These are phyloP conservation scores for Petroica traversi DNA, from an alignment of 2,113 vertebrate genomes.

Conservation along the genomic window DNA sequence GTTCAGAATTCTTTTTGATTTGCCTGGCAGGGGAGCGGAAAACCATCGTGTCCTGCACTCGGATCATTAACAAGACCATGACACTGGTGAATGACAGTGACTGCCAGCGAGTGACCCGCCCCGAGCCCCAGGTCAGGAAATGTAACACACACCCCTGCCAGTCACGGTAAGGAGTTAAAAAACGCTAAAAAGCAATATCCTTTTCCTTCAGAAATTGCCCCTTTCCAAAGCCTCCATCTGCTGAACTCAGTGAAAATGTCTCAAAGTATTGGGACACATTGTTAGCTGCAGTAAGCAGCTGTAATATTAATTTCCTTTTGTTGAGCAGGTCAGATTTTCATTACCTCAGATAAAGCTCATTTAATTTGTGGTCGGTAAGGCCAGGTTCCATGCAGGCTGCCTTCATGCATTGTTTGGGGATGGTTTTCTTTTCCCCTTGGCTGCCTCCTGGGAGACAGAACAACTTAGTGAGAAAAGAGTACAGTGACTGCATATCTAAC, in stretches of 20 bases:
- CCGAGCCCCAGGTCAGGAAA: constrained; percentile 83
- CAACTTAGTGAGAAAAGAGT: background rate
- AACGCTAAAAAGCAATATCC: background rate
- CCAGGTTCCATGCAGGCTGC: background rate
- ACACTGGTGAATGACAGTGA: constrained; percentile 83
- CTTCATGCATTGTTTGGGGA: background rate
- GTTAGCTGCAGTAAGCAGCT: background rate
- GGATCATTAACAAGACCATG: constrained; percentile 88
- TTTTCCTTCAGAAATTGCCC: background rate
- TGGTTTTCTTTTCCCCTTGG: background rate
- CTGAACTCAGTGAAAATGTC: background rate
- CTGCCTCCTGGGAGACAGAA: background rate
- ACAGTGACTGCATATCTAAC: background rate
- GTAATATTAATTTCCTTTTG: constrained; percentile 26
- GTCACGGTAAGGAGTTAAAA: constrained; percentile 82
- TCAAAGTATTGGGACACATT: background rate
- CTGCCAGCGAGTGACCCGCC: constrained; percentile 84
- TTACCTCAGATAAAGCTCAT: background rate
- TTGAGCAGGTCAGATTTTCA: constrained; percentile 23
- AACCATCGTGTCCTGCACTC: constrained; percentile 90
- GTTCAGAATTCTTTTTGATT: background rate
- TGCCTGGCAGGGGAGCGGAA: constrained; percentile 83
- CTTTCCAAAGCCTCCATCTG: constrained; percentile 5
- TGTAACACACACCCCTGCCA: constrained; percentile 93
- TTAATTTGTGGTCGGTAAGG: constrained; percentile 1